Evolutionary conservation across 1,140 invertebrate genomes (phyloP), one percentile per base, ranked within the genome.

Genomic region (Cherax quadricarinatus): DNA sequence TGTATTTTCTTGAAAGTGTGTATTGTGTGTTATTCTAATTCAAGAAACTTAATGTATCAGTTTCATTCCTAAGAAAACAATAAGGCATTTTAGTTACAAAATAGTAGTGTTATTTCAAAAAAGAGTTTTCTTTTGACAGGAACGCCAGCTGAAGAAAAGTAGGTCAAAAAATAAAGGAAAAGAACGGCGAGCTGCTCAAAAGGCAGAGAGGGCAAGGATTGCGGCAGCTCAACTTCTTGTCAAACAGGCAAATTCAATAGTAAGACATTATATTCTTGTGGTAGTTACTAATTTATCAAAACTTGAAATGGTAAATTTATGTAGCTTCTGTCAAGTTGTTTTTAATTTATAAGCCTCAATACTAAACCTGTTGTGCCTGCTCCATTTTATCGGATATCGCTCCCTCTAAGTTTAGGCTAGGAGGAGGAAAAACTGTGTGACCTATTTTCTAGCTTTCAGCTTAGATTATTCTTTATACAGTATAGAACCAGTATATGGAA

Each of bases 161-260:
- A 80, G 48, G 30, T 88, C 86, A 7, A 88, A 88, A 78, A 41
- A 48, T 18, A 88, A 88, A 49, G 75, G 75, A 18, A 88, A 88
- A 60, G 75, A 88, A 30, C 6, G 86, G 14, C 75, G 86, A 30
- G 78, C 75, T 41, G 86, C 73, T 48, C 86, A 57, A 6, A 88
- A 88, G 75, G 86, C 86, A 4, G 86, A 88, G 78, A 79, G 73
- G 57, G 86, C 86, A 41, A 78, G 57, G 14, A 48, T 62, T 18
- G 51, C 73, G 7, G 86, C 73, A 18, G 86, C 73, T 48, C 86
- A 88, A 24, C 21, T 62, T 3, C 86, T 88, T 14, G 86, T 88
- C 14, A 88, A 88, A 24, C 75, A 79, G 21, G 86, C 86, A 48
- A 79, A 88, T 79, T 49, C 73, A 62, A 18, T 75, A 73, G 86